Base-by-base conservation (phyloP, 2,113 vertebrate genomes). In the Corythoichthys intestinalis region DNA sequence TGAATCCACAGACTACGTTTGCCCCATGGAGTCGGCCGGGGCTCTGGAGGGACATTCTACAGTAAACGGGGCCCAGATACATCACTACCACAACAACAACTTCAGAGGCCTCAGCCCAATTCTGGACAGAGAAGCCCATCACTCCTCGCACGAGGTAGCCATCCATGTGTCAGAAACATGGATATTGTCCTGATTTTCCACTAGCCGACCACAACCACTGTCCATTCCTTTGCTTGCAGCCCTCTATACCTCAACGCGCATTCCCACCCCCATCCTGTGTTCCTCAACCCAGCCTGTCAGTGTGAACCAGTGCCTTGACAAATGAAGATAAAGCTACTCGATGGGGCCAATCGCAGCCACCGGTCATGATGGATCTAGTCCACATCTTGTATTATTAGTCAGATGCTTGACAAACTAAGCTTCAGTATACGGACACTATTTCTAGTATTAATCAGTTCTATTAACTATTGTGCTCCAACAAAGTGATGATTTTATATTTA, bases 1-100 rank as follows among this genome's bases (percentile, higher is more conserved):
- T 1, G 95, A 98, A 64, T 94, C 94, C 2, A 94, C 93, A 0
- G 96, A 98, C 82, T 98, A 98, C 63, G 89, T 99, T 67, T 99
- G 95, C 76, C 96, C 97, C 0, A 86, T 95, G 81, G 94, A 96
- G 78, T 83, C 64, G 67, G 69, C 75, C 7, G 69, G 71, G 41
- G 66, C 89, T 34, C 71, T 73, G 0, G 61, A 54, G 44, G 0
- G 66, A 54, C 73, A 63, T 44, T 35, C 83, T 1, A 62, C 58
- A 0, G 63, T 10, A 1, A 91, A 94, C 3, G 94, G 94, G 1
- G 75, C 91, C 53, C 93, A 91, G 72, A 66, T 71, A 28, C 93
- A 90, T 65, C 89, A 88, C 74, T 93, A 87, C 4, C 3, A 92
- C 5, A 56, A 54, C n/a, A 54, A 54, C 52, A 57, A 58, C 34